A percentile compares a stretch with the other conserved stretches of the same genome.
phyloP scores from a whole-genome alignment of 2,113 vertebrate species.

The Coptodon bakossiorum region DNA sequence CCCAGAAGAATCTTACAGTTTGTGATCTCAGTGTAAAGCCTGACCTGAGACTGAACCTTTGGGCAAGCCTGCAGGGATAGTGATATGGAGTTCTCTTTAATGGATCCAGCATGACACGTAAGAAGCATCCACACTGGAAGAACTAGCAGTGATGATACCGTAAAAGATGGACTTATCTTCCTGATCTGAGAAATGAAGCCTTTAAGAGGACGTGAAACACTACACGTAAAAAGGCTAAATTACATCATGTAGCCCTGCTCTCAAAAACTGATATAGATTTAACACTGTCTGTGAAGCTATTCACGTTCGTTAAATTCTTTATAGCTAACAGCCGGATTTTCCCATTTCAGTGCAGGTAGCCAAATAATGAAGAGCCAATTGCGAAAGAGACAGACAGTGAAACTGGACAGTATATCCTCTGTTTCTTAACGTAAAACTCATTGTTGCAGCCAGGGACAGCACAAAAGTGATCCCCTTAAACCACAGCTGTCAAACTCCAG shows the following conservation, averaged over 20 bases:
- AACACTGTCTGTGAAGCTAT: accelerated
- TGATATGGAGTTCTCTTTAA: neutral
- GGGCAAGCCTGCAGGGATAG: neutral
- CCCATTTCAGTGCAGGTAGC: neutral
- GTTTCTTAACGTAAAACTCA: neutral
- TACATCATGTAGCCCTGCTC: neutral
- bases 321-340: accelerated
- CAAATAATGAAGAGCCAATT: neutral
- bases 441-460: neutral
- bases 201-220: accelerated
- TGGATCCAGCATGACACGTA: neutral
- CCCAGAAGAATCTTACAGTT: neutral
- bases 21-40: neutral
- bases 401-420: neutral
- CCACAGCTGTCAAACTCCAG: neutral
- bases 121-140: neutral
- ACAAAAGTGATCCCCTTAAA: neutral
- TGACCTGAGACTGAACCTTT: neutral
- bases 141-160: neutral
- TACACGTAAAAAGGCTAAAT: neutral
- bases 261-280: neutral
- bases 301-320: neutral
- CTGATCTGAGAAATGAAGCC: neutral
- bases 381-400: accelerated
- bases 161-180: neutral